phyloP scores from a whole-genome alignment of 2,888 invertebrate species.

The Phortica okadai region DNA sequence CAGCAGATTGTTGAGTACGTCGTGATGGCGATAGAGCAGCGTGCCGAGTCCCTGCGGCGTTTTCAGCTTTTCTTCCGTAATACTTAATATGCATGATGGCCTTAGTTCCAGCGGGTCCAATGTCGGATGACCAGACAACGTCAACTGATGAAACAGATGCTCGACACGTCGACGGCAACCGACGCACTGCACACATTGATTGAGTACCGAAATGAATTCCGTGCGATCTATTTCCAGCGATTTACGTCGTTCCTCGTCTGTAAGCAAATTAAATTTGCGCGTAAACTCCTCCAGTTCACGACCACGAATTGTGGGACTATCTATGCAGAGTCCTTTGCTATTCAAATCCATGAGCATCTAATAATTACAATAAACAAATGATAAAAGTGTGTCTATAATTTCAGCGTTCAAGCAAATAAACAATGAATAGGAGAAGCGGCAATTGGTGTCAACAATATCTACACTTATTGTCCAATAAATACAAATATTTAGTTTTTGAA shows the following conservation, averaged over 20 bases:
- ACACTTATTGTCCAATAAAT: background rate
- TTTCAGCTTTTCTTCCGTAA: conserved; percentile 87
- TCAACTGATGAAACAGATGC: conserved; percentile 89
- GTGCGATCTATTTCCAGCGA: conserved; percentile 90
- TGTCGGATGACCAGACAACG: conserved; percentile 89
- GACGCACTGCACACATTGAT: conserved; percentile 95
- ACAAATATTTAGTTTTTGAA: background rate
- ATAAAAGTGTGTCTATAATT: background rate
- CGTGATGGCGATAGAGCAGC: conserved; percentile 90
- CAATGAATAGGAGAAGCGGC: background rate
- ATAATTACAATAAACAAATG: background rate
- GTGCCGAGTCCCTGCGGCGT: conserved; percentile 89
- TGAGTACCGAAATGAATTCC: conserved; percentile 89
- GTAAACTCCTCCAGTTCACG: conserved; percentile 91
- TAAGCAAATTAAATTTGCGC: conserved; percentile 87
- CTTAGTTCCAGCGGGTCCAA: conserved; percentile 91
- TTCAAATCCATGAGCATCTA: conserved; percentile 96
- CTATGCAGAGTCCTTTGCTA: conserved; percentile 89
- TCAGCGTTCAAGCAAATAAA: background rate
- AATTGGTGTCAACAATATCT: no score
- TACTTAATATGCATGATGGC: conserved; percentile 85
- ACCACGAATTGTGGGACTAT: conserved; percentile 87
- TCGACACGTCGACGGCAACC: conserved; percentile 96
- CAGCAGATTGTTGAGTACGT: conserved; percentile 86
- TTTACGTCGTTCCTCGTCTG: conserved; percentile 85